Conservation (phyloP, 2,113 vertebrate genomes). For the Potamarius usumacintae region DNA sequence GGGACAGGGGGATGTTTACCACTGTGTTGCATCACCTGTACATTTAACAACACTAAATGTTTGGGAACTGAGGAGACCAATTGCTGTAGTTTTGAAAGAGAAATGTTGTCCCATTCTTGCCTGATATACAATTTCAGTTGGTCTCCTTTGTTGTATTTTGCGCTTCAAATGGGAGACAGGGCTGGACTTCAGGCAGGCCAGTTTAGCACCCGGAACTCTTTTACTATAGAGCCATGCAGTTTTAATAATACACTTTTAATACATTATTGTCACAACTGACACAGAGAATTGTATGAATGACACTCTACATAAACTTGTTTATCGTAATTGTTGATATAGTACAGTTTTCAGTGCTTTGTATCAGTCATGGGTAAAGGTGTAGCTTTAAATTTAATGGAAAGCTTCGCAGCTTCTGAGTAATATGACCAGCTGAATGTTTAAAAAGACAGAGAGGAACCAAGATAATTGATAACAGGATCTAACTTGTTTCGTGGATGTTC, state of each 20-base stretch:
- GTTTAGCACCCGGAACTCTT: no score
- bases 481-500: not conserved
- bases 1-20: no score
- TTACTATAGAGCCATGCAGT: no score
- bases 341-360: not conserved
- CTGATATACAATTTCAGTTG: no score
- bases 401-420: not conserved
- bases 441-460: not conserved
- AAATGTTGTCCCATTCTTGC: no score
- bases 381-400: not conserved
- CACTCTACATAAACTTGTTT: not conserved
- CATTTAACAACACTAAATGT: no score
- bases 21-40: no score
- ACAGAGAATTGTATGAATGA: not conserved
- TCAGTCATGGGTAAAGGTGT: not conserved
- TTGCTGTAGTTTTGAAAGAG: no score
- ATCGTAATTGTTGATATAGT: not conserved
- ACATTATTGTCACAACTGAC: not conserved
- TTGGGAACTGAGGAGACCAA: no score
- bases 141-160: not conserved
- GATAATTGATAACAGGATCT: not conserved
- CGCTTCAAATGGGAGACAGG: no score
- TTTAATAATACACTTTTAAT: not conserved
- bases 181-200: no score
- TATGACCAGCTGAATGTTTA: not conserved